phyloP scores from a whole-genome alignment of 2,797 vertebrate genomes.

The Catharus ustulatus region DNA sequence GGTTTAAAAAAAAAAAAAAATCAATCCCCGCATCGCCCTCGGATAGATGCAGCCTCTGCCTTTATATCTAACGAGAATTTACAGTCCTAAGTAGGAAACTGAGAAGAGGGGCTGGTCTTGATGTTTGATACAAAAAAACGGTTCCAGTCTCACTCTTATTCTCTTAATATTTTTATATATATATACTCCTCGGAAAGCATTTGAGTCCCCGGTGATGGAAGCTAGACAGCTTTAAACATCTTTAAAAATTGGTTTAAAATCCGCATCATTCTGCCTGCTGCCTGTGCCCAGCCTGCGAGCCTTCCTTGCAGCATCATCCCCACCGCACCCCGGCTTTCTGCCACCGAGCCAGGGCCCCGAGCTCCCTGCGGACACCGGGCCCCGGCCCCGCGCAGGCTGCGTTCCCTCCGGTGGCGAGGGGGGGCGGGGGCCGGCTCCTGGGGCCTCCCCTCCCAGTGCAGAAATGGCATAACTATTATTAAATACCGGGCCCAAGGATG shows the following conservation, averaged over 20 bases:
- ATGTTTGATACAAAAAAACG: constrained; percentile 10
- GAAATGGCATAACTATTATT: background rate
- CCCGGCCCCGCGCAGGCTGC: background rate
- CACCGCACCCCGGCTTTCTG: background rate
- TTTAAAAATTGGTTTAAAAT: background rate
- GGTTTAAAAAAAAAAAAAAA: background rate
- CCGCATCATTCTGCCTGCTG: background rate
- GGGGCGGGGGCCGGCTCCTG: background rate
- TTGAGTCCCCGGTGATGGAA: background rate
- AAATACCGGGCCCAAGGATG: background rate
- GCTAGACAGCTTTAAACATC: background rate
- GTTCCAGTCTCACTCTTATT: background rate
- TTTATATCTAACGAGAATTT: constrained; percentile 51
- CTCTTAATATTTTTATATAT: too few species aligned
- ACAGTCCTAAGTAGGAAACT: background rate
- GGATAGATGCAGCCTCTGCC: constrained; percentile 20
- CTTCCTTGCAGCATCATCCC: background rate
- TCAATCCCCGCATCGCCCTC: background rate
- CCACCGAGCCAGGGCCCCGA: background rate
- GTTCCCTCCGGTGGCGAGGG: background rate
- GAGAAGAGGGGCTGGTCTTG: background rate
- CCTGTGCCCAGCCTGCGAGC: background rate
- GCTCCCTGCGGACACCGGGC: background rate
- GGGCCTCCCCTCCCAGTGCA: background rate
- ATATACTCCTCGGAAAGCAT: background rate